Conservation (phyloP, 1,140 invertebrate species). For the Procambarus clarkii region DNA sequence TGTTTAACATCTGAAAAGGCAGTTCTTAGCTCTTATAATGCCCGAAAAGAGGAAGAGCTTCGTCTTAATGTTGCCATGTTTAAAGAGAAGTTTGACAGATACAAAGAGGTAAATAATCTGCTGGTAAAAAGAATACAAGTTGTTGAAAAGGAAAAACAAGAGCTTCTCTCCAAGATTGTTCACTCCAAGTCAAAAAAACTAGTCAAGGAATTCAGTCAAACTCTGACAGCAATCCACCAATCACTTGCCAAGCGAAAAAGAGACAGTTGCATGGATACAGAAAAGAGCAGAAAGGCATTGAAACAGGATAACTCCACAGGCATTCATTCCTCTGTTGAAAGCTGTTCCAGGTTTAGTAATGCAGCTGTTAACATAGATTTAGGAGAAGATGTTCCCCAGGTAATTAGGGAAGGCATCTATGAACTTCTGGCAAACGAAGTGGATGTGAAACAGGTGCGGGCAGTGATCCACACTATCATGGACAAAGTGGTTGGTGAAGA, state of each 20-base stretch:
- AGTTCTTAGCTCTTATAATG: not conserved
- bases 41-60: not conserved
- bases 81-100: not conserved
- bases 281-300: not conserved
- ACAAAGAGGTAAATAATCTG: conserved; percentile 27
- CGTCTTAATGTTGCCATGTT: conserved; percentile 2
- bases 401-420: conserved; percentile 14
- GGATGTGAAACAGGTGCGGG: conserved; percentile 9
- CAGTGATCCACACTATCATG: conserved; percentile 12
- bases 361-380: not conserved
- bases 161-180: not conserved
- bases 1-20: conserved; percentile 24
- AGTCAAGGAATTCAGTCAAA: not conserved
- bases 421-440: conserved; percentile 20
- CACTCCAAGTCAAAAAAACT: not conserved
- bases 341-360: not conserved
- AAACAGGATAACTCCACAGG: not conserved
- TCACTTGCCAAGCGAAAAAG: conserved; percentile 2
- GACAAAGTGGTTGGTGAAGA: not conserved
- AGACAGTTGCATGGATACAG: not conserved
- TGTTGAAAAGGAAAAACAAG: conserved; percentile 30
- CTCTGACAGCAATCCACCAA: conserved; percentile 7
- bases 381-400: conserved; percentile 26
- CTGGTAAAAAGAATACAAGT: conserved; percentile 11
- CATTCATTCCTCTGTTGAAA: not conserved